Evolutionary conservation across 2,888 invertebrate species (phyloP).

Genomic region (Thymelicus sylvestris): DNA sequence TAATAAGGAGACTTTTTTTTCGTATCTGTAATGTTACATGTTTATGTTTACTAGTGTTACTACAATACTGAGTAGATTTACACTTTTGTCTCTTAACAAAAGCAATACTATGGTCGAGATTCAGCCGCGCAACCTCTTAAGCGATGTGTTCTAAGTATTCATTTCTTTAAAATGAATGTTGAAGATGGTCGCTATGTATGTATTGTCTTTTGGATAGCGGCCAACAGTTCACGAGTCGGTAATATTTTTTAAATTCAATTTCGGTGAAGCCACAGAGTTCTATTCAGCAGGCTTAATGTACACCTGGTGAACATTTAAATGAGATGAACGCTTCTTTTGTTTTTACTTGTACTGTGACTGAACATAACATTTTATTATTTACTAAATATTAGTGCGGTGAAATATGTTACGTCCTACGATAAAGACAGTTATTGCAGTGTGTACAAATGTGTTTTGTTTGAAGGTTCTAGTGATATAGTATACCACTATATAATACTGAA

Average conservation of each 20-base stretch:
- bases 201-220: slow-evolving; percentile 80
- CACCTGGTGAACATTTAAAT: slow-evolving; percentile 82
- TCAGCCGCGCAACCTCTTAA: slow-evolving; percentile 21
- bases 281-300: slow-evolving; percentile 80
- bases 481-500: too few relatives aligned
- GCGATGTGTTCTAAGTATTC: slow-evolving; percentile 56
- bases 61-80: not conserved
- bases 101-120: not conserved
- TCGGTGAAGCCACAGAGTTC: slow-evolving; percentile 79
- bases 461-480: slow-evolving; percentile 5
- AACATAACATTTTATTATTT: not conserved
- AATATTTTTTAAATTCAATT: slow-evolving; percentile 85
- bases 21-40: too few relatives aligned
- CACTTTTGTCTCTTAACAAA: not conserved
- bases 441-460: slow-evolving; percentile 25
- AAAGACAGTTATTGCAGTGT: slow-evolving; percentile 24
- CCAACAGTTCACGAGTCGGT: slow-evolving; percentile 78
- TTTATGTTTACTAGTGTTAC: not conserved
- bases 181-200: slow-evolving; percentile 69
- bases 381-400: slow-evolving; percentile 18
- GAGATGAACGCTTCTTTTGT: slow-evolving; percentile 60
- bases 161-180: slow-evolving; percentile 78
- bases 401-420: slow-evolving; percentile 7
- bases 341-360: not conserved
- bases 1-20: too few relatives aligned